These are phyloP conservation scores for Cosmia pyralina DNA, from an alignment of 2,888 invertebrate species.

Conservation along the genomic window DNA sequence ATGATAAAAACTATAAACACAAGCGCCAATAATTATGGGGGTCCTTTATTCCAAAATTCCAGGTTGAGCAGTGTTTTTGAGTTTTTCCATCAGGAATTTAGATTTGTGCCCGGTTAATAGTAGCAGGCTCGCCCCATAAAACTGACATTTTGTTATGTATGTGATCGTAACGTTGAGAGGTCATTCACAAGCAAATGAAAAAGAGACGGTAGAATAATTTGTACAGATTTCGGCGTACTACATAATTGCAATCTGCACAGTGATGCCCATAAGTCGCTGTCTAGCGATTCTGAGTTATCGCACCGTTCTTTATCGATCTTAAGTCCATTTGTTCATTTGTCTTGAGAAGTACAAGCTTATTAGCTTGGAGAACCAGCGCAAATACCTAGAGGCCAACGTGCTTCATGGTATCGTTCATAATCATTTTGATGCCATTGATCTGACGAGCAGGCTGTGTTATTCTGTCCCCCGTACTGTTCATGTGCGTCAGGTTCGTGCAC, in stretches of 20 bases:
- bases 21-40: neutral
- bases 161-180: neutral
- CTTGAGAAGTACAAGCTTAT: too few relatives aligned
- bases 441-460: too few relatives aligned
- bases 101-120: neutral
- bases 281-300: conserved; percentile 16
- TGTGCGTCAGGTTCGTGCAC: too few relatives aligned
- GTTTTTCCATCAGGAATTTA: neutral
- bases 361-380: too few relatives aligned
- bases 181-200: neutral
- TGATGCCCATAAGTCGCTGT: conserved; percentile 11
- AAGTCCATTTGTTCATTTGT: too few relatives aligned
- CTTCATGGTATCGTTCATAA: too few relatives aligned
- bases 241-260: neutral
- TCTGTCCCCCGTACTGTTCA: too few relatives aligned
- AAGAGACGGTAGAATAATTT: neutral
- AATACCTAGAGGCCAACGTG: too few relatives aligned
- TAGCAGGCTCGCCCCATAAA: neutral
- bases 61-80: neutral
- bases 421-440: too few relatives aligned
- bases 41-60: neutral
- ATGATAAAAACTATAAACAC: neutral
- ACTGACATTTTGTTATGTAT: too few relatives aligned
- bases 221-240: neutral
- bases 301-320: too few relatives aligned